Conservation (phyloP, 2,888 invertebrate genomes). For the Heliconius sara region DNA sequence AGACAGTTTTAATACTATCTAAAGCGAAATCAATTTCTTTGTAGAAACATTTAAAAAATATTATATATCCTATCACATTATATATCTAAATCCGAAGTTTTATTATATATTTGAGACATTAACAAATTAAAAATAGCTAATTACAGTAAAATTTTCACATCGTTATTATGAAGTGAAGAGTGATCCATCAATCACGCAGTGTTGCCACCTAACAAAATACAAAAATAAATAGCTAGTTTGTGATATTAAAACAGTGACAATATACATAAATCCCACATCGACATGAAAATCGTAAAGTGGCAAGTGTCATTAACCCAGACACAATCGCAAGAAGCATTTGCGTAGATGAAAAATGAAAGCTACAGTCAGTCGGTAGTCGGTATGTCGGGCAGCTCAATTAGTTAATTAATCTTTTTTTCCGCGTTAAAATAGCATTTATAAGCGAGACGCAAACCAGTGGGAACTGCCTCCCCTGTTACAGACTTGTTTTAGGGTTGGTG, state of each 20-base stretch:
- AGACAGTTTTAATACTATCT: not conserved
- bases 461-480: slow-evolving; percentile 68
- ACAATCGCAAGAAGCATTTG: slow-evolving; percentile 46
- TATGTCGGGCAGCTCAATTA: slow-evolving; percentile 77
- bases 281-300: slow-evolving; percentile 40
- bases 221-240: slow-evolving; percentile 14
- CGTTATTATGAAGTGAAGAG: too few relatives aligned
- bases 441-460: slow-evolving; percentile 77
- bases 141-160: not conserved
- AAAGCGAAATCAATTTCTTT: not conserved
- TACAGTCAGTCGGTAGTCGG: slow-evolving; percentile 39
- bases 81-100: not conserved
- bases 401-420: slow-evolving; percentile 84
- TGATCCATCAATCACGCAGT: slow-evolving; percentile 9
- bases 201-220: slow-evolving; percentile 1
- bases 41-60: not conserved
- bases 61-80: not conserved
- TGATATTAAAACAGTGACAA: slow-evolving; percentile 14
- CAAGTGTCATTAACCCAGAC: slow-evolving; percentile 47
- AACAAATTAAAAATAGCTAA: not conserved
- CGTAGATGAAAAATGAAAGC: slow-evolving; percentile 46
- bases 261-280: slow-evolving; percentile 19
- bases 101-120: not conserved
- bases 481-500: slow-evolving; percentile 63
- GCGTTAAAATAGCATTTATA: slow-evolving; percentile 83